phyloP scores from a whole-genome alignment of 64 coral and sea anemone genomes.

The Catalaphyllia jardinei region DNA sequence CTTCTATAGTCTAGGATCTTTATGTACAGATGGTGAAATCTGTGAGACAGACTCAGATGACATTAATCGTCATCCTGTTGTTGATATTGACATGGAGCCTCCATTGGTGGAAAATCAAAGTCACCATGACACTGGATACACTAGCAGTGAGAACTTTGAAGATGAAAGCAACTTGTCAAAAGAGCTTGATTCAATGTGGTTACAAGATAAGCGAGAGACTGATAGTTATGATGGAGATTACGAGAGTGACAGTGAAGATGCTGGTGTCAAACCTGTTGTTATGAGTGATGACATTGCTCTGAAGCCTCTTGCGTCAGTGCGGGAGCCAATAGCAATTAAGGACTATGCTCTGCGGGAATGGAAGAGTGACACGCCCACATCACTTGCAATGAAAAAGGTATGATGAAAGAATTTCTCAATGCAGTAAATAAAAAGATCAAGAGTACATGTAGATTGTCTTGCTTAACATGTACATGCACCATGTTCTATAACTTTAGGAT shows the following conservation, averaged over 20 bases:
- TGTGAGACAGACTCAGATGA: constrained; percentile 49
- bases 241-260: constrained; percentile 51
- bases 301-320: constrained; percentile 35
- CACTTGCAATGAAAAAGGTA: constrained; percentile 67
- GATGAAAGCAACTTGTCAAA: constrained; percentile 29
- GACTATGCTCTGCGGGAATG: constrained; percentile 55
- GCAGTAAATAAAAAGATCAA: neutral
- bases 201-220: constrained; percentile 17
- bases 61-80: constrained; percentile 25
- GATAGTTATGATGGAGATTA: constrained; percentile 70
- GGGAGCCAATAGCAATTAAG: constrained; percentile 31
- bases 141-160: constrained; percentile 44
- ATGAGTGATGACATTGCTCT: constrained; percentile 41
- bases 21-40: constrained; percentile 53
- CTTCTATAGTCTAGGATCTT: constrained; percentile 57
- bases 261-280: neutral
- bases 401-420: neutral
- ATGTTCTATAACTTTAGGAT: no score
- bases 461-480: neutral
- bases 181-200: neutral
- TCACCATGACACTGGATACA: constrained; percentile 64
- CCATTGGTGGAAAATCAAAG: constrained; percentile 20
- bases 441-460: neutral
- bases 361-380: constrained; percentile 50
- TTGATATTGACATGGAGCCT: constrained; percentile 13